Evolutionary conservation across 1,140 invertebrate genomes (phyloP), one percentile per base, ranked within the genome.

Genomic region (Diuraphis noxia): DNA sequence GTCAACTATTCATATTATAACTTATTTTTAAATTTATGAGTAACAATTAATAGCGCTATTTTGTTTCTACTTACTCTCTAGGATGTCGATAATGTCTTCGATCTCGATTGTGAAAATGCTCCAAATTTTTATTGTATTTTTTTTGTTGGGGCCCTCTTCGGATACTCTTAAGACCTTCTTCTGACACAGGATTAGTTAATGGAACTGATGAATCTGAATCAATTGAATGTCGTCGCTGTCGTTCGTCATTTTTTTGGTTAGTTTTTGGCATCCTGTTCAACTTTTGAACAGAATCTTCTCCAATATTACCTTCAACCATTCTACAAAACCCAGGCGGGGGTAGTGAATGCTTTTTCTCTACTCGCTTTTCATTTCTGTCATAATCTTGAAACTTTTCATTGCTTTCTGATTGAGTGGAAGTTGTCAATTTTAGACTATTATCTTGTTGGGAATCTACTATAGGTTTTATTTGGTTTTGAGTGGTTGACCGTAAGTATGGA

Each of bases 251-350:
- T 84, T 86, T 92, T 41, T 86, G 38, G n/a, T 56, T 63, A 36
- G 36, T 77, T 72, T 63, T 86, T 41, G 41, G 25, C 19, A 30
- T 10, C 23, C n/a, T 86, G 56, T 72, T 72, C 38, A 38, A 77
- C 40, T 85, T 86, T 87, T 86, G 49, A 56, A 85, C 10, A 85
- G 38, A 23, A 49, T 92, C 79, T 81, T 93, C 93, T 92, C 94
- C 94, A 2, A 94, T 94, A 92, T 94, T 93, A 21, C 95, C 95
- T 4, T 95, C 95, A 19, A 96, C 94, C 95, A 96, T 95, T 49
- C 95, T 93, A 41, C 94, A 94, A 19, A 95, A 93, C 9, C 95
- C 95, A 77, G 95, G 95, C 5, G 95, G 95, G 19, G 95, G 94
- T 17, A 94, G 94, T 92, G 95, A 94, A 92, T 94, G 94, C 38